Base-by-base conservation (phyloP, 2,113 vertebrate genomes). In the Athene noctua region DNA sequence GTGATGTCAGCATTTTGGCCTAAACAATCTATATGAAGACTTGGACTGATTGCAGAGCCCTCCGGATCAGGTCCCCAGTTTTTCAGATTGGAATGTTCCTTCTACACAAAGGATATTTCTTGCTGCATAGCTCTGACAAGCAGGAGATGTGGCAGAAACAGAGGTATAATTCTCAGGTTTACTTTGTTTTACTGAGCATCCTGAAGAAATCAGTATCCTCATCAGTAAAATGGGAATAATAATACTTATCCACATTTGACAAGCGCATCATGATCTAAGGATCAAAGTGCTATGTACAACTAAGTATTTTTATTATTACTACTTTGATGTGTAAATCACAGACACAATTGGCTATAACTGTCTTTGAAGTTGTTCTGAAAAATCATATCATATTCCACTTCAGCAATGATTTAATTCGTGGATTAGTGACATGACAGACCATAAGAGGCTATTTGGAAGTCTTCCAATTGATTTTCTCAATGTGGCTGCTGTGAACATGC, bases 321-420 rank as follows among this genome's bases (percentile, higher is more conserved):
- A 75, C 86, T 97, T 97, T 96, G 84, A 94, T 94, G 61, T 96
- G 86, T 67, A 92, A 96, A 92, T 92, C 94, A 91, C 65, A 59
- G 82, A 62, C 80, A 96, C 80, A 94, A 94, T 65, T 92, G 80
- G 26, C 52, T 96, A 68, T 81, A 86, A 89, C 73, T 49, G 80
- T 87, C 89, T 96, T 95, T 96, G 93, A 97, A 97, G 94, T 70
- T 97, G 63, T 81, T 94, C 80, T 96, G 84, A 96, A 96, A 94
- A 91, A 84, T 86, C 55, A 52, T 59, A 78, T 22, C 80, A 74
- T 67, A 89, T 92, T 95, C 66, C 61, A 89, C 77, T 96, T 95
- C 83, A 92, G 38, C 51, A 79, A 68, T 92, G 66, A 92, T 94
- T 94, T 95, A 92, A 86, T 95, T 94, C 95, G 52, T 89, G 80